Percentiles rank a stretch among this genome's conserved stretches.
phyloP scores from a whole-genome alignment of 2,113 vertebrate species.

The Phrynosoma blainvillii region DNA sequence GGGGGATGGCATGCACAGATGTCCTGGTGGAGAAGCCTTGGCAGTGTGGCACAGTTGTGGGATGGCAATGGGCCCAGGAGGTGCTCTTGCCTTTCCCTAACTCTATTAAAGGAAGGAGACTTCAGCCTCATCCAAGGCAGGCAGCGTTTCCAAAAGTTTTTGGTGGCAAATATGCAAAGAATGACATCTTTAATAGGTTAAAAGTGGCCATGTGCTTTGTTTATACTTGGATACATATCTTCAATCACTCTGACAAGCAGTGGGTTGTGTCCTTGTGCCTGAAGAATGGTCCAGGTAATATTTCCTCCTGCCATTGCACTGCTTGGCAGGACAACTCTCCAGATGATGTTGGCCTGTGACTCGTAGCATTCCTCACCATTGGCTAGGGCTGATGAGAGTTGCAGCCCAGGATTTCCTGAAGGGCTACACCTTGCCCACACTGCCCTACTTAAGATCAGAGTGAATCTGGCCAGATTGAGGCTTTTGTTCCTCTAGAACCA shows the following conservation, averaged over 20 bases:
- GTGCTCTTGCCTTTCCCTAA: neutral
- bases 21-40: neutral
- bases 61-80: neutral
- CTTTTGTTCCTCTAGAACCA: too few relatives aligned
- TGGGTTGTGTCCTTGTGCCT: neutral
- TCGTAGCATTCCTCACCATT: too few relatives aligned
- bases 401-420: too few relatives aligned
- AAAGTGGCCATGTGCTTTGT: neutral
- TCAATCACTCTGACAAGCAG: neutral
- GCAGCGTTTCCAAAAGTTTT: neutral
- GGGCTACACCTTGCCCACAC: too few relatives aligned
- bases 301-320: too few relatives aligned
- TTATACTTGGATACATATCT: neutral
- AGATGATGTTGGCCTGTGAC: too few relatives aligned
- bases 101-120: neutral
- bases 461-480: too few relatives aligned
- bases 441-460: too few relatives aligned
- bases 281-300: neutral
- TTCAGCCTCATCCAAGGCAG: neutral
- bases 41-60: neutral
- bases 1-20: neutral
- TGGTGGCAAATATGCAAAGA: neutral
- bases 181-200: neutral
- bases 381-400: too few relatives aligned
- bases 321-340: too few relatives aligned